Evolutionary conservation across 2,113 vertebrate species (phyloP), one percentile per base, ranked within the genome.

Genomic region (Hippopotamus amphibius): DNA sequence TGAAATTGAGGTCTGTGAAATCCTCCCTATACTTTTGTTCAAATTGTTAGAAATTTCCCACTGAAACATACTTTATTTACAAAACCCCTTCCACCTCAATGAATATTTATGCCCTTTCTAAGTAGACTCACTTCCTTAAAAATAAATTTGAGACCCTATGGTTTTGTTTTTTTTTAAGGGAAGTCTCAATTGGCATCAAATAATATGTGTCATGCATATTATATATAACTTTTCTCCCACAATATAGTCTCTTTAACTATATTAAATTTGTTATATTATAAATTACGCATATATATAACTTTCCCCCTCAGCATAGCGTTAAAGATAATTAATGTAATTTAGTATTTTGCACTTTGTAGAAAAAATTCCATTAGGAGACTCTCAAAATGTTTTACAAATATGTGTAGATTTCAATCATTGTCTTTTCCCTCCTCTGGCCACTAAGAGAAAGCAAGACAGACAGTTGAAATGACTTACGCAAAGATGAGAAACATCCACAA

Each of bases 381-480:
- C 48, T 55, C 66, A 80, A 76, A 46, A 24, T 80, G 66, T 55
- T 94, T 94, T 68, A 66, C 22, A 74, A 69, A 61, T 72, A 76
- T 37, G 55, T 26, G 11, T 84, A 91, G 21, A 57, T 91, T 96
- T 93, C 57, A 90, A 95, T 68, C 41, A 66, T 41, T 46, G 33
- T 50, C 11, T 15, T 95, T 81, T 59, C 53, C 14, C 46, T 95
- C 53, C 82, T 33, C 22, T 55, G 80, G 53, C 24, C 72, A 85
- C 28, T 48, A 77, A 76, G 11, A 82, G 30, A 48, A 96, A 95
- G 28, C 30, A 43, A 15, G 16, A 95, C 61, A 48, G 13, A 41
- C 4, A 13, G 30, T 5, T 57, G 48, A 88, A 80, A 65, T 48
- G 30, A 81, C 37, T 76, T 50, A 55, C 8, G 13, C 19, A n/a